Base-by-base conservation (phyloP, 2,797 vertebrate species). In the Coccyzus lansbergi region DNA sequence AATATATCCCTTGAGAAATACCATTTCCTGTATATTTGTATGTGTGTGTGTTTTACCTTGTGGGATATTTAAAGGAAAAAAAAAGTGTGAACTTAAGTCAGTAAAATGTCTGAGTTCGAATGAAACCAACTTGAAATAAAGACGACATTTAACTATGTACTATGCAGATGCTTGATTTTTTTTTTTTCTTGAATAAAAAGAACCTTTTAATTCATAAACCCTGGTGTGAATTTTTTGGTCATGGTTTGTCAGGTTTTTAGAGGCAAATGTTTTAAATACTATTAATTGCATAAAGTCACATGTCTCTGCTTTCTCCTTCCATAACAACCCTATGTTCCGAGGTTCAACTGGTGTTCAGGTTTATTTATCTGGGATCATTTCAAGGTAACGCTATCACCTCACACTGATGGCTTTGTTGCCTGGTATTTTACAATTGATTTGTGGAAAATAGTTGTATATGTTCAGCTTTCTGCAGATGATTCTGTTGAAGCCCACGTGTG, bases 181-280 rank as follows among this genome's bases (percentile, higher is more conserved):
- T 42, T 11, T 44, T 26, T 78, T 69, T n/a, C 93, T 44, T 11
- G 46, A 80, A 81, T 90, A 53, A 60, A 89, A 67, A 89, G 64
- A 84, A 14, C 28, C 38, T 95, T 94, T 89, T 95, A 74, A 86
- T 76, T 68, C 55, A 82, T 44, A 62, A 68, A 60, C 42, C 49
- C 28, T 13, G 24, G 14, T 80, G 33, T 72, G 62, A 49, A 10
- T 12, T 15, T 25, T 83, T 51, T 53, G 33, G 22, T 65, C 13
- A 2, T n/a, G 7, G 6, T 53, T 90, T 72, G 42, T 38, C 51
- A 24, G 28, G 8, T 83, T 75, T 86, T 86, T 68, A 51, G 33
- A 87, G 55, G 52, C 17, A 71, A 80, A 76, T n/a, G 7, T 64
- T 92, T 90, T 52, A 31, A 84, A 33, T 51, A 3, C n/a, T 24